phyloP scores from a whole-genome alignment of 2,113 vertebrate genomes.

The Alces alces region DNA sequence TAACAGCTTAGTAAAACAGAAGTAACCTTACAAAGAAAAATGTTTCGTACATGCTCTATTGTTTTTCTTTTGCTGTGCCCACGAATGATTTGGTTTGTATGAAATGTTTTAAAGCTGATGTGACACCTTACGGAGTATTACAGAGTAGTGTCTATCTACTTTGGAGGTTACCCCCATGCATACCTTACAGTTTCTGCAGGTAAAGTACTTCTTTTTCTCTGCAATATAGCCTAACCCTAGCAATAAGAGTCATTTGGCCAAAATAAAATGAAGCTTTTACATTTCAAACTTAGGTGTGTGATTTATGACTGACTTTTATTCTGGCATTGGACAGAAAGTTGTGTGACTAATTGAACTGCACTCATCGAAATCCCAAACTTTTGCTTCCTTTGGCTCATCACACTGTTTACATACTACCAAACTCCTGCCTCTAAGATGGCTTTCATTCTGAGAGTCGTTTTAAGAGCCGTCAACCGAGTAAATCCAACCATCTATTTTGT shows the following conservation, averaged over 20 bases:
- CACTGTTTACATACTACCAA: background rate
- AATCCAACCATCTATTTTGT: background rate
- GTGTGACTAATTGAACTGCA: background rate
- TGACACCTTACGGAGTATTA: rapidly evolving
- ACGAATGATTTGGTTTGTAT: background rate
- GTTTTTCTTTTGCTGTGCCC: background rate
- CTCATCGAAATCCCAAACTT: background rate
- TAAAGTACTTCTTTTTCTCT: background rate
- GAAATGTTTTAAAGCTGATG: background rate
- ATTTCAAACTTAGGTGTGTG: background rate
- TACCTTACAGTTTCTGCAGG: background rate
- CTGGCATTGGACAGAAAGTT: background rate
- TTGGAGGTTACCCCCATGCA: background rate
- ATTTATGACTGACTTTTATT: background rate
- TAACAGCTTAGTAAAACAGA: background rate
- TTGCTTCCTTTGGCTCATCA: background rate
- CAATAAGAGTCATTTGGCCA: background rate
- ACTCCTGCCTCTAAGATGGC: background rate
- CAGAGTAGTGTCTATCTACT: background rate
- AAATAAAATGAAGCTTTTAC: background rate
- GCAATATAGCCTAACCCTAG: background rate
- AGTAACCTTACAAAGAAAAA: background rate
- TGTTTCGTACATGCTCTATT: background rate
- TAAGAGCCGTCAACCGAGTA: background rate
- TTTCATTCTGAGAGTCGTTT: background rate